Conservation (phyloP, 37 sponge, comb jelly and placozoan species). For the Cladorhizidae sp. region DNA sequence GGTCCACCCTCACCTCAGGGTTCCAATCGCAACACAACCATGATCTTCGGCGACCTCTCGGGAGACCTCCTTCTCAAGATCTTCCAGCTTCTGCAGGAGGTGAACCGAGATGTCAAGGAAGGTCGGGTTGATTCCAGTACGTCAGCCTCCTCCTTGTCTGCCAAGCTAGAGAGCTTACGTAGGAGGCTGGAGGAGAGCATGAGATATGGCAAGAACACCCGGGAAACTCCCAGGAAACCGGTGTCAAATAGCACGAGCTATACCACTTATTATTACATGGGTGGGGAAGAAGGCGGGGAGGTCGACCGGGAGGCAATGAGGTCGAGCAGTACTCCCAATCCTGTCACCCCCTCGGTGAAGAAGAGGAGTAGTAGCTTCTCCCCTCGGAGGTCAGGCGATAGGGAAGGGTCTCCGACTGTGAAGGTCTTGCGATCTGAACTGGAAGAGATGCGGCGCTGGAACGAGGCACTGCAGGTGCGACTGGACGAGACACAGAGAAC, state of each 20-base stretch:
- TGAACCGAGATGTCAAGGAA: constrained; percentile 47
- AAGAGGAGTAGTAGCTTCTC: neutral
- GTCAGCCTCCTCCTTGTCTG: constrained; percentile 41
- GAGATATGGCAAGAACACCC: neutral
- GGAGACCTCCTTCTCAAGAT: constrained; percentile 44
- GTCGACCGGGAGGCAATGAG: neutral
- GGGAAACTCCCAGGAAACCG: constrained; percentile 1
- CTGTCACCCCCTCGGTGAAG: neutral
- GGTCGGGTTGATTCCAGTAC: constrained; percentile 30
- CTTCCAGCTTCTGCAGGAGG: constrained; percentile 56
- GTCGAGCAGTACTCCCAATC: constrained; percentile 26
- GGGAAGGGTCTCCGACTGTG: neutral
- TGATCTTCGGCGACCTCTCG: constrained; percentile 50
- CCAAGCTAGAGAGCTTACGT: constrained; percentile 49
- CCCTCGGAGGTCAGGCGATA: neutral
- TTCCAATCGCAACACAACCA: constrained; percentile 24
- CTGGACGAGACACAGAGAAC: constrained; percentile 15
- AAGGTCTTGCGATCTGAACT: constrained; percentile 41
- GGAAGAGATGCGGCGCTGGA: constrained; percentile 40
- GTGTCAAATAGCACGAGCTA: constrained; percentile 37
- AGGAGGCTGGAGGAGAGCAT: constrained; percentile 29
- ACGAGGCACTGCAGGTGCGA: constrained; percentile 39
- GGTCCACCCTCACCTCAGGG: neutral
- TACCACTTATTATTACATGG: constrained; percentile 38
- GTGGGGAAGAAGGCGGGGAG: constrained; percentile 16